Percentiles rank a stretch among this genome's conserved stretches.
phyloP scores from a whole-genome alignment of 2,888 invertebrate species.

The Noctua fimbriata region DNA sequence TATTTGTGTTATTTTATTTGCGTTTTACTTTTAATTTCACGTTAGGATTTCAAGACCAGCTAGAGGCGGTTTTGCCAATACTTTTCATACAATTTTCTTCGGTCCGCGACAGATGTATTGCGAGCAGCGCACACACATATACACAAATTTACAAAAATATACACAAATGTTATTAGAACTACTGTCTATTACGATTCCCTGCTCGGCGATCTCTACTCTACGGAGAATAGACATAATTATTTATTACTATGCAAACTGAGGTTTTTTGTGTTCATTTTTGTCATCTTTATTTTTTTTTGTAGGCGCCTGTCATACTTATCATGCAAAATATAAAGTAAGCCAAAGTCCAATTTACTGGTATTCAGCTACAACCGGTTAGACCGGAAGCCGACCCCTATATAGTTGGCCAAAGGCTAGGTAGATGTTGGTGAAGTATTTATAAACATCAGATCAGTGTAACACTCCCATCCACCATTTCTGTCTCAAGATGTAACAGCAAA shows the following conservation, averaged over 20 bases:
- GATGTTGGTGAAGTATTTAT: neutral
- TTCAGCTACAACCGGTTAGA: no score
- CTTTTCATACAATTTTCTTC: neutral
- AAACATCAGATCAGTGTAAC: neutral
- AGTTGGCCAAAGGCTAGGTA: neutral
- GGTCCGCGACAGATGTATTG: neutral
- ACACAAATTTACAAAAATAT: no score
- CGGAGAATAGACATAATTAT: neutral
- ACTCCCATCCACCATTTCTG: neutral
- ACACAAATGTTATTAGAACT: neutral
- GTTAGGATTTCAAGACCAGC: neutral
- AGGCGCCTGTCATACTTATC: no score
- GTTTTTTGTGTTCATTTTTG: no score
- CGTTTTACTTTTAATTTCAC: neutral
- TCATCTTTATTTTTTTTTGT: no score
- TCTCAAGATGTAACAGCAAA: slow-evolving; percentile 1
- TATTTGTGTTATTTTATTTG: neutral
- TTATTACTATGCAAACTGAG: neutral
- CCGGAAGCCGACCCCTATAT: no score
- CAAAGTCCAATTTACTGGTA: no score
- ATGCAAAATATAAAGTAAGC: no score
- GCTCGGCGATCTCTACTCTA: neutral
- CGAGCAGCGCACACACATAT: neutral
- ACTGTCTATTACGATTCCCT: neutral
- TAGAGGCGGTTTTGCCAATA: neutral